Conservation (phyloP, 2,113 vertebrate genomes). For the Tetrax tetrax region DNA sequence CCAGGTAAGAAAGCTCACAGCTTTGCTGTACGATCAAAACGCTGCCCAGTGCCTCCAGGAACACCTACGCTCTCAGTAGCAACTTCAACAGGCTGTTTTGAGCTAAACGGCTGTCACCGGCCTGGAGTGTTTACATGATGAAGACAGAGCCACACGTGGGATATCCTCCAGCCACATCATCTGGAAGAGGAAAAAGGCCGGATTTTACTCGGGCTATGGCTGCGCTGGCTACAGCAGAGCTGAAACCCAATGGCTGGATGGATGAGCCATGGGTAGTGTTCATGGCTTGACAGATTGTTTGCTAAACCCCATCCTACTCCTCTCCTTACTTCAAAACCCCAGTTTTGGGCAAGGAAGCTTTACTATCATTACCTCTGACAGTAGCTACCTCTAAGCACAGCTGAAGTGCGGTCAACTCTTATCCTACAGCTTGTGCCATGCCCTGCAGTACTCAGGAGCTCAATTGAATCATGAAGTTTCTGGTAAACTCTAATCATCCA, state of each 20-base stretch:
- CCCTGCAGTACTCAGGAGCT: neutral
- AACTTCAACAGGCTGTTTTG: neutral
- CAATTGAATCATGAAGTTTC: neutral
- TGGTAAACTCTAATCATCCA: neutral
- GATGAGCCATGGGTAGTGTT: neutral
- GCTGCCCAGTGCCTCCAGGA: neutral
- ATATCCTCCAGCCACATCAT: neutral
- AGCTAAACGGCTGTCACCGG: neutral
- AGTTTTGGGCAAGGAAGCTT: neutral
- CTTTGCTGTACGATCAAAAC: neutral
- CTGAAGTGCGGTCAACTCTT: neutral
- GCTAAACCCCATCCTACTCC: neutral
- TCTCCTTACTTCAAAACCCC: neutral
- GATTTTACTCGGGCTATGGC: neutral
- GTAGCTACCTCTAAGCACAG: neutral
- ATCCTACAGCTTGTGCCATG: neutral
- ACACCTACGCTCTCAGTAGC: neutral
- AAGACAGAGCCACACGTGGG: rapidly evolving
- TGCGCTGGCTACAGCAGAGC: neutral
- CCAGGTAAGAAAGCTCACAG: neutral
- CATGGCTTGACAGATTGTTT: neutral
- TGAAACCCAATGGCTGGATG: neutral
- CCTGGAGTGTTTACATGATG: neutral
- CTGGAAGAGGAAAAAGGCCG: neutral
- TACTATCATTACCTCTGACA: neutral